Percentiles rank a stretch among this genome's conserved stretches.
phyloP scores from a whole-genome alignment of 2,888 invertebrate species.

The Ornithoptera alexandrae region DNA sequence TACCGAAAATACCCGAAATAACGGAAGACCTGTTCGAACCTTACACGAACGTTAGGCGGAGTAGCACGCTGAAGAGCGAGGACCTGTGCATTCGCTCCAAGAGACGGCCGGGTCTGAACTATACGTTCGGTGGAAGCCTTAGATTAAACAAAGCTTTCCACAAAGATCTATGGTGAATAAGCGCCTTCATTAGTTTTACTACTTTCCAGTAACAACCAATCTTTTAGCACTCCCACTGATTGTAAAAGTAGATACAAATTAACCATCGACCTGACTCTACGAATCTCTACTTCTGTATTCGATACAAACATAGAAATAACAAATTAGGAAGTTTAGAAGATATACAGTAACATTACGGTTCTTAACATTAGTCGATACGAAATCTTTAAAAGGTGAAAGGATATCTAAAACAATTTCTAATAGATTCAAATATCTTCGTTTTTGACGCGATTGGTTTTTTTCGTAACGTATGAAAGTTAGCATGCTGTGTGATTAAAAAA shows the following conservation, averaged over 20 bases:
- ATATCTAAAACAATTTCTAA: slow-evolving; percentile 41
- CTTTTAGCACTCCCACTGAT: slow-evolving; percentile 58
- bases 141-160: slow-evolving; percentile 74
- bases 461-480: slow-evolving; percentile 68
- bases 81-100: slow-evolving; percentile 61
- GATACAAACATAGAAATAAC: slow-evolving; percentile 59
- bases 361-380: slow-evolving; percentile 40
- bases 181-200: slow-evolving; percentile 48
- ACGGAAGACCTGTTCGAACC: slow-evolving; percentile 79
- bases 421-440: slow-evolving; percentile 71
- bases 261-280: slow-evolving; percentile 36
- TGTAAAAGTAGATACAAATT: slow-evolving; percentile 44
- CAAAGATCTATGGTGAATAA: slow-evolving; percentile 72
- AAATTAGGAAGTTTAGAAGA: slow-evolving; percentile 30
- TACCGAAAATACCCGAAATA: slow-evolving; percentile 77
- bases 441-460: slow-evolving; percentile 60
- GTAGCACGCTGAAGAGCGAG: slow-evolving; percentile 68
- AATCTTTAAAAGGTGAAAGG: slow-evolving; percentile 54
- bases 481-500: slow-evolving; percentile 62
- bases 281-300: slow-evolving; percentile 62
- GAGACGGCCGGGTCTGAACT: slow-evolving; percentile 62
- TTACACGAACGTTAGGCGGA: slow-evolving; percentile 72
- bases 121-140: slow-evolving; percentile 76
- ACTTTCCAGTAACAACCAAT: slow-evolving; percentile 51
- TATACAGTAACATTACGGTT: slow-evolving; percentile 36